Evolutionary conservation across 2,797 vertebrate genomes (phyloP), one percentile per base, ranked within the genome.

Genomic region (Echiichthys vipera): DNA sequence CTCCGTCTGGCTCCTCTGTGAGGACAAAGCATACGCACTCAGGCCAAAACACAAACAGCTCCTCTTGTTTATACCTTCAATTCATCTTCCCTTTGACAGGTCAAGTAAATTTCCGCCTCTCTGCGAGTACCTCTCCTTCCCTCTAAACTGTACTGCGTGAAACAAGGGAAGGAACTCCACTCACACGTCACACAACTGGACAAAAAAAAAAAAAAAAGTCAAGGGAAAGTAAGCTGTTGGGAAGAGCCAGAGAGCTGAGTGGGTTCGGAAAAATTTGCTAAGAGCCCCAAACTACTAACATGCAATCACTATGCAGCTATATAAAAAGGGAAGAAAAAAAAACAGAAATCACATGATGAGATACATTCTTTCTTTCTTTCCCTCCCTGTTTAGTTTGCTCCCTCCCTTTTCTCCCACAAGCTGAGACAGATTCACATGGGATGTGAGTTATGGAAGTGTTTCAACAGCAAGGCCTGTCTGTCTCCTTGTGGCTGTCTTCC

Each of bases 401-500:
- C 92, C 91, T 89, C 91, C 89, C 89, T 88, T 85, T 81, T 88
- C 81, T 90, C 87, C 85, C 92, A 80, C 92, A 93, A 93, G 92
- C 89, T 62, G 73, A 83, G 87, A 89, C 92, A 93, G 81, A 93
- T 93, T 89, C 85, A 74, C 81, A 82, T 73, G 82, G 84, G 88
- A 90, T 84, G 74, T 84, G 71, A 89, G 64, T 84, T 84, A 88
- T 82, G 71, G 77, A 81, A 83, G 70, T 54, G 72, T 83, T 87
- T 80, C 63, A 78, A 56, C 70, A 85, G 56, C 50, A 45, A 59
- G 40, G 32, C n/a, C 63, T 3, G 47, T 46, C 64, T 53, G 54
- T 51, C 57, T 81, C 67, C 34, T 54, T 7, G n/a, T 79, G 72
- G 62, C 64, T 59, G 46, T 51, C 65, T 62, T 66, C 54, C 56